Evolutionary conservation across 2,113 vertebrate genomes (phyloP).

Genomic region (Corynorhinus townsendii): DNA sequence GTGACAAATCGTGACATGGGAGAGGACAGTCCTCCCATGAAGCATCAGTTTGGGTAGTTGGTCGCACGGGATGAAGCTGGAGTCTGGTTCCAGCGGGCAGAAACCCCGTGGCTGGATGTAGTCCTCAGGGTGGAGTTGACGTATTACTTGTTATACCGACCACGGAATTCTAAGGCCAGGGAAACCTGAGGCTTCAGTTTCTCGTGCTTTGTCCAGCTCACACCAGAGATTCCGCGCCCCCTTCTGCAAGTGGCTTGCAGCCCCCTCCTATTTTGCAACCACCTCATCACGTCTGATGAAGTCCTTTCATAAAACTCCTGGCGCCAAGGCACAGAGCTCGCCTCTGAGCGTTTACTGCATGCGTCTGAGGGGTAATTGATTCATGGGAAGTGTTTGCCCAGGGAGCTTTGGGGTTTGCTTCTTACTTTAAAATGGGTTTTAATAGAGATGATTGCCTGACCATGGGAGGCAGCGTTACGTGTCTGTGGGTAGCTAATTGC

Average conservation of each 20-base stretch:
- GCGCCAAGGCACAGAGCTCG: background rate
- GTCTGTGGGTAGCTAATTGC: slow-evolving; percentile 60
- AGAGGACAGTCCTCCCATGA: background rate
- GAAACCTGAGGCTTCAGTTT: background rate
- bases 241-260: background rate
- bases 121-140: background rate
- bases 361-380: slow-evolving; percentile 25
- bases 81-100: background rate
- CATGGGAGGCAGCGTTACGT: background rate
- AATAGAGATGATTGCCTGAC: slow-evolving; percentile 54
- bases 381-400: background rate
- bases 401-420: slow-evolving; percentile 23
- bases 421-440: slow-evolving; percentile 53
- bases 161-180: background rate
- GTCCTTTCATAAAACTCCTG: background rate
- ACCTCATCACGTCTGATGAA: background rate
- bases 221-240: background rate
- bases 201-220: background rate
- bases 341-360: background rate
- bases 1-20: background rate
- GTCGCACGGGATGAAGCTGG: background rate
- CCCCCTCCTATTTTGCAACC: background rate
- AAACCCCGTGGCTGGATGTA: background rate
- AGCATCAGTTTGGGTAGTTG: background rate
- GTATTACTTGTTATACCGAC: background rate